Evolutionary conservation across 2,113 vertebrate genomes (phyloP).

Genomic region (Romanogobio albipinnatus): DNA sequence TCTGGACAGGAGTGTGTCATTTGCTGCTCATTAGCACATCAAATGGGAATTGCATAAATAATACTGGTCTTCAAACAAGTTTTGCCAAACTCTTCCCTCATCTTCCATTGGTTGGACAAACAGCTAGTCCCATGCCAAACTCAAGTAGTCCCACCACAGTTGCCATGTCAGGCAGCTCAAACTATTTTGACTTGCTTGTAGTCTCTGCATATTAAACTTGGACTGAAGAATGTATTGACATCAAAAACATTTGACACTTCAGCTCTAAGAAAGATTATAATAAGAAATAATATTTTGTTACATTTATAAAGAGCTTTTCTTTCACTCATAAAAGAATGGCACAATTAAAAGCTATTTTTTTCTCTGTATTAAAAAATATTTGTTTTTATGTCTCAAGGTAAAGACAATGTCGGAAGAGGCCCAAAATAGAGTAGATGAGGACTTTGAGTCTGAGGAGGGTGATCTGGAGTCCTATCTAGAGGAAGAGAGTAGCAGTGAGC

Average conservation of each 20-base stretch:
- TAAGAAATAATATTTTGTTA: not conserved
- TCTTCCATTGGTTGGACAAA: not conserved
- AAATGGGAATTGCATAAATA: not conserved
- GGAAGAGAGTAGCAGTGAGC: slow-evolving; percentile 75
- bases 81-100: not conserved
- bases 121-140: not conserved
- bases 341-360: not conserved
- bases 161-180: not conserved
- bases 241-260: not conserved
- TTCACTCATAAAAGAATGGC: not conserved
- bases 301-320: not conserved
- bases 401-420: slow-evolving; percentile 76
- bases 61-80: not conserved
- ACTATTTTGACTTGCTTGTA: not conserved
- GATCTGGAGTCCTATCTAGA: slow-evolving; percentile 76
- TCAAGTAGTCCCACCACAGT: not conserved
- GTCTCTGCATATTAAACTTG: not conserved
- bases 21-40: not conserved
- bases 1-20: not conserved
- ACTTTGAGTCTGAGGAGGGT: slow-evolving; percentile 75
- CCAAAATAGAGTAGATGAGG: slow-evolving; percentile 75
- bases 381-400: slow-evolving; percentile 28
- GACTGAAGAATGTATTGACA: not conserved
- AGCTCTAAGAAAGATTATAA: not conserved
- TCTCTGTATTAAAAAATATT: no score